Evolutionary conservation across 1,140 invertebrate species (phyloP), one percentile per base, ranked within the genome.

Genomic region (Habropoda laboriosa): DNA sequence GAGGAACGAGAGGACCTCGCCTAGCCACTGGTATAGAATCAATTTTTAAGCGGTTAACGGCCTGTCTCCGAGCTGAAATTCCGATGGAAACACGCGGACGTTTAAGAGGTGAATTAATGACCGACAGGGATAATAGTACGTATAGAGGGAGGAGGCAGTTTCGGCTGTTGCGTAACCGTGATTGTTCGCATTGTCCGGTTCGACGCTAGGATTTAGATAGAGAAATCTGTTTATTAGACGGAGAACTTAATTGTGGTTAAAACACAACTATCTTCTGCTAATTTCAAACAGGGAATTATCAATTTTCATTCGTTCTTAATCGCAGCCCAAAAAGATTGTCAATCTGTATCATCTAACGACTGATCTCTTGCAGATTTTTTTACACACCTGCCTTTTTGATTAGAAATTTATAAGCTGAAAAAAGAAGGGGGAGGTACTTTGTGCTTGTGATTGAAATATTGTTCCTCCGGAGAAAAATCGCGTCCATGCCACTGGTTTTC

Each of bases 21-120:
- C 32, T 24, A 6, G 27, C 30, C 47, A 18, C 63, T 35, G 55
- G 55, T 71, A 71, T 51, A 71, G 66, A 49, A 78, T 78, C 75
- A 78, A 78, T 78, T 78, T 78, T 78, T 78, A 70, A 78, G 55
- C 75, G 66, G 75, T 78, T 78, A 78, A 71, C 66, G 61, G 61
- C 38, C 73, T 67, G 73, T 66, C 73, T 66, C 21, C 27, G 38
- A 12, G 38, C 40, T n/a, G 30, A 8, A n/a, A 74, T 64, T 71
- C 75, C 53, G 42, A 77, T 60, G 66, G 66, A 38, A 71, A 42
- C 74, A 60, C 57, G 27, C 1, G 42, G 13, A 21, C 30, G 53
- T 42, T 60, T 70, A 40, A 70, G 47, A 77, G 64, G 32, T 60
- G 75, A 61, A 78, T 78, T 61, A 78, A 78, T 55, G 66, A 78